phyloP scores from a whole-genome alignment of 1,140 invertebrate genomes.

The Hesperophylax magnus region DNA sequence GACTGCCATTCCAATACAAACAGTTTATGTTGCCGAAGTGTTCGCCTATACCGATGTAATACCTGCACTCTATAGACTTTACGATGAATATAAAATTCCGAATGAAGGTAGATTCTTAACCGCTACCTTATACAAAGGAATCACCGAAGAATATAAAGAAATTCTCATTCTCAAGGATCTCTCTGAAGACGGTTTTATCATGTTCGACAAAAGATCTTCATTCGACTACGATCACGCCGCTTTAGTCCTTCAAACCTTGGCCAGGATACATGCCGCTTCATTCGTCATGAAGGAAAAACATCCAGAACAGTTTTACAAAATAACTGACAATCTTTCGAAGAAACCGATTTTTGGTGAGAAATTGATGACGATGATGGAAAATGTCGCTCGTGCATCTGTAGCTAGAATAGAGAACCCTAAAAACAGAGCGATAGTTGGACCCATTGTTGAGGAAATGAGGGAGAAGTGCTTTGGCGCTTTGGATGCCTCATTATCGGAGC shows the following conservation, averaged over 20 bases:
- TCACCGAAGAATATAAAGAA: constrained; percentile 60
- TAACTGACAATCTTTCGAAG: not conserved
- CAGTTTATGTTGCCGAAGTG: not conserved
- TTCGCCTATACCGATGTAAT: not conserved
- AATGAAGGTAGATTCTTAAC: not conserved
- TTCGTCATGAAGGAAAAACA: constrained; percentile 44
- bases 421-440: too few relatives aligned
- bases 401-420: not conserved
- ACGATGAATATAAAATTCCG: not conserved
- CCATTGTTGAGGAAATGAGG: too few relatives aligned
- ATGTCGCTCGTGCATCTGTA: not conserved
- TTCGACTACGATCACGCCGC: constrained; percentile 67
- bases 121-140: constrained; percentile 30
- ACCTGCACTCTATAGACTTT: not conserved
- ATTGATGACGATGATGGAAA: not conserved
- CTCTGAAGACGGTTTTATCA: constrained; percentile 66
- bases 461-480: not conserved
- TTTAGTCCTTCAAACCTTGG: constrained; percentile 67
- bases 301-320: constrained; percentile 6
- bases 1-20: not conserved
- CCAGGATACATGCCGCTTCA: constrained; percentile 70
- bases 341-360: constrained; percentile 1
- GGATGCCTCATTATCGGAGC: not conserved
- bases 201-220: constrained; percentile 69
- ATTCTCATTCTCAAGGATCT: constrained; percentile 72